Conservation (phyloP, 2,113 vertebrate species). For the Apteryx mantelli region DNA sequence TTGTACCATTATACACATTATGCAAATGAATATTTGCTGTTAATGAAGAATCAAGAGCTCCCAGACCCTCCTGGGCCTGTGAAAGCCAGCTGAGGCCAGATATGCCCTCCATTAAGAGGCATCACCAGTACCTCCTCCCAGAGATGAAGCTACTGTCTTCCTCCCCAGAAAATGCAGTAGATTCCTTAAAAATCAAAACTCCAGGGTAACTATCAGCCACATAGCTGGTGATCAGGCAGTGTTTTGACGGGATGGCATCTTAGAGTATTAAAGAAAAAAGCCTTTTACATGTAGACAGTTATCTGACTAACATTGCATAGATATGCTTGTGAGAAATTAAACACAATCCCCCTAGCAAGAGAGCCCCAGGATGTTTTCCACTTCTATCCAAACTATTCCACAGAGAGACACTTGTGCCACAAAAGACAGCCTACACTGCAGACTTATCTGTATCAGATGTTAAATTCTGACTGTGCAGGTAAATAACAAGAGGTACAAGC, state of each 20-base stretch:
- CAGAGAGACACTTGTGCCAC: background rate
- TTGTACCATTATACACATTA: background rate
- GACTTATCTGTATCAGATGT: slow-evolving; percentile 8
- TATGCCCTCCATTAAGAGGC: background rate
- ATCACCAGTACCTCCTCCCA: background rate
- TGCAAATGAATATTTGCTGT: background rate
- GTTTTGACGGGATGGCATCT: slow-evolving; percentile 23
- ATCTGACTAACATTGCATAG: background rate
- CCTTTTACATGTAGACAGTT: slow-evolving; percentile 26
- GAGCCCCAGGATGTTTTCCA: background rate
- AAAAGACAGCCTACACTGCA: background rate
- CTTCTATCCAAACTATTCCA: slow-evolving; percentile 12
- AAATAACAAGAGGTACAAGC: background rate
- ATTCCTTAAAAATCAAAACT: background rate
- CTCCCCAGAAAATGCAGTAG: background rate
- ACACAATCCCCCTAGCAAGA: background rate
- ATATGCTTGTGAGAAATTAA: slow-evolving; percentile 34
- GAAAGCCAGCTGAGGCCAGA: background rate
- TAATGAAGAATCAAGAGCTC: background rate
- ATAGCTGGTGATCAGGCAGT: background rate
- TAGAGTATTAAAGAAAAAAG: background rate
- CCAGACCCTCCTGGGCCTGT: background rate
- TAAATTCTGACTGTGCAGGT: slow-evolving; percentile 22
- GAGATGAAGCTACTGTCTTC: background rate
- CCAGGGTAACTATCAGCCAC: background rate